Evolutionary conservation across 2,113 vertebrate genomes (phyloP).

Genomic region (Loxodonta africana): DNA sequence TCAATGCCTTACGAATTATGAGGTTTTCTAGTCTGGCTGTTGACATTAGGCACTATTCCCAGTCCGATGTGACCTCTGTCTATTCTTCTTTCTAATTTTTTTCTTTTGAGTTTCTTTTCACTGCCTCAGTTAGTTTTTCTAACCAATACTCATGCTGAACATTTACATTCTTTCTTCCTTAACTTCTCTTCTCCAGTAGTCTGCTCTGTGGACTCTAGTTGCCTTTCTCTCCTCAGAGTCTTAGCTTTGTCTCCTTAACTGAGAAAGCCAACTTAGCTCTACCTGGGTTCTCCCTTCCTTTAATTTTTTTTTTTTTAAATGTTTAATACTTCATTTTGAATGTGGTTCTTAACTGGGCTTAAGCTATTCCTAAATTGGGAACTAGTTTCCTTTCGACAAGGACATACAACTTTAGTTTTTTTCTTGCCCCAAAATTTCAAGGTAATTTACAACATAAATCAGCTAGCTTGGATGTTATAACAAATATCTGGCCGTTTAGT

Average conservation of each 20-base stretch:
- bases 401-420: neutral
- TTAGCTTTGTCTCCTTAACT: neutral
- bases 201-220: neutral
- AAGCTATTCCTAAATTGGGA: neutral
- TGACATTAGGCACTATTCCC: neutral
- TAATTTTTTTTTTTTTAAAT: neutral
- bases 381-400: slow-evolving; percentile 29
- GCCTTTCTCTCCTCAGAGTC: neutral
- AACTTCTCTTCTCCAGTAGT: neutral
- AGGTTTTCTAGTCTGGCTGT: neutral
- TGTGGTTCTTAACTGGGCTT: neutral
- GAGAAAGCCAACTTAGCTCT: neutral
- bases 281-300: neutral
- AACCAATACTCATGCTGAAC: neutral
- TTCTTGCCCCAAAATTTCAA: neutral
- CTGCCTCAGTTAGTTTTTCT: neutral
- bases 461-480: neutral
- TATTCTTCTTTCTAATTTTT: neutral
- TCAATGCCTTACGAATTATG: neutral
- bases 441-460: neutral
- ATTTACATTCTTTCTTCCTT: neutral
- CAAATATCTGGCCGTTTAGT: neutral
- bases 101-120: neutral
- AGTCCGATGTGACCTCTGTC: neutral
- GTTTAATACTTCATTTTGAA: neutral